Evolutionary conservation across 2,888 invertebrate species (phyloP).

Genomic region (Chelonus formosanus): DNA sequence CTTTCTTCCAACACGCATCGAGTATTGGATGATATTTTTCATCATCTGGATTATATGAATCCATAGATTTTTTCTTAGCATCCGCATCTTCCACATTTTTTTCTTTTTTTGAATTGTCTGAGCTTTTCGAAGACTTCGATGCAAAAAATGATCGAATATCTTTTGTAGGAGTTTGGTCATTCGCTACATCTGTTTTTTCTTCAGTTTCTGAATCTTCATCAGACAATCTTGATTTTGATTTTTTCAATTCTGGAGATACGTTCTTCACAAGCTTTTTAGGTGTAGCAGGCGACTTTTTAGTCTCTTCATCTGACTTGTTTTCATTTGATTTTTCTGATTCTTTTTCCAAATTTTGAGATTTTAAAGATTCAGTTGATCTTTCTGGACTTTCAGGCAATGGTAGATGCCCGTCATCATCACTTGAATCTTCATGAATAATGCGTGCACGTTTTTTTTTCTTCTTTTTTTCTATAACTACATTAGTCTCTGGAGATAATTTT

Average conservation of each 20-base stretch:
- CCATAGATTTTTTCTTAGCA: slow-evolving; percentile 36
- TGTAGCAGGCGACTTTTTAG: slow-evolving; percentile 22
- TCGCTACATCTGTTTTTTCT: slow-evolving; percentile 22
- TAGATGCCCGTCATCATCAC: slow-evolving; percentile 58
- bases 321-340: slow-evolving; percentile 36
- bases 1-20: slow-evolving; percentile 82
- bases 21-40: slow-evolving; percentile 82
- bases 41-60: slow-evolving; percentile 76
- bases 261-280: background rate
- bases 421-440: slow-evolving; percentile 53
- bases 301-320: slow-evolving; percentile 50
- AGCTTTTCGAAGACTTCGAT: slow-evolving; percentile 41
- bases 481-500: slow-evolving; percentile 7
- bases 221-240: slow-evolving; percentile 27
- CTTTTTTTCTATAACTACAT: slow-evolving; percentile 38
- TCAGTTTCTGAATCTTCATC: slow-evolving; percentile 37
- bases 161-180: slow-evolving; percentile 41
- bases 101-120: slow-evolving; percentile 26
- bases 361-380: slow-evolving; percentile 25
- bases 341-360: slow-evolving; percentile 18
- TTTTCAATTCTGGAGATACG: slow-evolving; percentile 7
- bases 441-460: slow-evolving; percentile 46
- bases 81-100: slow-evolving; percentile 11
- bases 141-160: slow-evolving; percentile 35
- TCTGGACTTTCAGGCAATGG: slow-evolving; percentile 44